Evolutionary conservation across 1,140 invertebrate genomes (phyloP), one percentile per base, ranked within the genome.

Genomic region (Drosophila punjabiensis): DNA sequence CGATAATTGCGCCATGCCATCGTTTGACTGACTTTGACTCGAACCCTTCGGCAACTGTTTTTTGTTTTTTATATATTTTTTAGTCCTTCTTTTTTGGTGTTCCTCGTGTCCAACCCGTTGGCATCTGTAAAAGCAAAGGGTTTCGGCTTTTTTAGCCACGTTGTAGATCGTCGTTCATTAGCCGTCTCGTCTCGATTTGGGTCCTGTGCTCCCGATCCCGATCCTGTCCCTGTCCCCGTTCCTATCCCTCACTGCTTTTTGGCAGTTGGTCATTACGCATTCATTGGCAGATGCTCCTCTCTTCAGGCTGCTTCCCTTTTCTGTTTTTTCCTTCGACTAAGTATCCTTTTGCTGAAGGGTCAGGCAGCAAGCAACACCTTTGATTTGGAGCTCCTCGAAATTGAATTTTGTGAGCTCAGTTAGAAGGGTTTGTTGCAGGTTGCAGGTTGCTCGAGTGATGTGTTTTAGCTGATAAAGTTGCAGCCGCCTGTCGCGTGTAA

Each of bases 191-290:
- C 55, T 58, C 48, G 52, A 63, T 71, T 76, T 61, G 53, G 39
- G 67, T 63, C 43, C n/a, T 47, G 50, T 24, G 48, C 45, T 76
- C 32, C 53, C 43, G 24, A 16, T 28, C 13, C 20, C 16, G 47
- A 16, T 18, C 43, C 43, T 24, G 11, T 13, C 45, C 43, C 43
- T 3, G 4, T 45, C 43, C 20, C 45, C 7, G 20, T 47, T 32
- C 67, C 39, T 50, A 43, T 50, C 69, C 82, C 82, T 79, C 64
- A 78, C 82, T 82, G 60, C 76, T 79, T 85, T 87, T 87, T 83
- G 83, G 83, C 83, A 87, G 83, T 87, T 87, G 83, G 83, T 80
- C 83, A 87, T 87, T 87, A 87, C 76, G 83, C 83, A 87, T 87
- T 86, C 83, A 87, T 81, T 80, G 80, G 83, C 83, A 87, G 83